These are phyloP conservation scores for Myrmophylax atrothorax DNA, from an alignment of 2,113 vertebrate species.

Conservation along the genomic window DNA sequence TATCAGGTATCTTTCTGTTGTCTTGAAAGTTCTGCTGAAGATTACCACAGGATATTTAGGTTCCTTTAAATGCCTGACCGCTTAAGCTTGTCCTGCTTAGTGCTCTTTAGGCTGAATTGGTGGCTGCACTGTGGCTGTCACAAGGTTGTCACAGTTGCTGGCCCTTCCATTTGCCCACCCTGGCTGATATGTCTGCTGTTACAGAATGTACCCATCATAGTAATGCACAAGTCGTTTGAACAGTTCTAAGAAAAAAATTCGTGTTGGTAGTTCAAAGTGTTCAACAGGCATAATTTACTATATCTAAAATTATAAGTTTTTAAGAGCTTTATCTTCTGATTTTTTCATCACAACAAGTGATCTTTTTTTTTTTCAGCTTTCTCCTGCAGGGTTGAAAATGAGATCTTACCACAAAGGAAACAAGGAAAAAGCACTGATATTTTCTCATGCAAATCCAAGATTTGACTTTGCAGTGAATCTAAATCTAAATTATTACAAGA, in stretches of 20 bases:
- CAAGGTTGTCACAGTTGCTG: neutral
- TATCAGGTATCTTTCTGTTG: neutral
- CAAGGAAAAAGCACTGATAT: neutral
- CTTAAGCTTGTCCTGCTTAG: neutral
- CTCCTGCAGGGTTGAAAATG: neutral
- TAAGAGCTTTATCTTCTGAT: neutral
- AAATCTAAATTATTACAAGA: neutral
- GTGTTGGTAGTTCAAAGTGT: neutral
- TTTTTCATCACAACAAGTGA: neutral
- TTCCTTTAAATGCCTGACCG: neutral
- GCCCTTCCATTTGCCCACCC: neutral
- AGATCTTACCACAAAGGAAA: neutral
- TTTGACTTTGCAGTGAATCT: neutral
- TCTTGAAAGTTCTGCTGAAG: neutral
- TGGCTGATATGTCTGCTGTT: neutral
- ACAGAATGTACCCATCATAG: neutral
- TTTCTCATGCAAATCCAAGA: neutral
- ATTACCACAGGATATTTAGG: neutral
- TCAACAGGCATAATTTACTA: neutral
- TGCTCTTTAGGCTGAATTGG: neutral
- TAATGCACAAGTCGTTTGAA: neutral
- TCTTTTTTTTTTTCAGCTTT: neutral
- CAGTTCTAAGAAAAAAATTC: neutral
- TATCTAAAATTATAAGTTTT: neutral
- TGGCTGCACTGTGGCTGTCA: neutral